These are phyloP conservation scores for Aptenodytes patagonicus DNA, from an alignment of 2,113 vertebrate genomes.

Conservation along the genomic window DNA sequence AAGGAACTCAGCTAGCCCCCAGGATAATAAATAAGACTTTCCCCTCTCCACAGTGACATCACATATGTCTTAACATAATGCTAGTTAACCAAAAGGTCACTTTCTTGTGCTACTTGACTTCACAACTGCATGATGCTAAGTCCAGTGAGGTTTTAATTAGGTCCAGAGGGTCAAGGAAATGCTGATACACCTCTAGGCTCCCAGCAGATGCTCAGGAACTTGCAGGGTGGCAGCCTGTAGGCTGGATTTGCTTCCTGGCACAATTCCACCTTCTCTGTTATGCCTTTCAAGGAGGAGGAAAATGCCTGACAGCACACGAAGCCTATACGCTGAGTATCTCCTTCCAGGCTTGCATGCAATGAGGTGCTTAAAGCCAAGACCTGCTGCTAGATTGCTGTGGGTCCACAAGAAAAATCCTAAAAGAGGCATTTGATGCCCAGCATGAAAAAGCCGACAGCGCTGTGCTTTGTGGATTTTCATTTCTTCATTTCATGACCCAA, in stretches of 20 bases:
- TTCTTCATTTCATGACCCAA: slow-evolving; percentile 21
- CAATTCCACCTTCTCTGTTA: not conserved
- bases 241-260: not conserved
- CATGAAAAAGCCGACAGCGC: not conserved
- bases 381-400: not conserved
- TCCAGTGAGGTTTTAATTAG: not conserved
- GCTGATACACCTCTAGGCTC: not conserved
- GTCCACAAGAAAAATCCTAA: not conserved
- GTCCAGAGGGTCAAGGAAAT: not conserved
- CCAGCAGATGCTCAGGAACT: not conserved
- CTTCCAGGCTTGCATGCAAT: not conserved
- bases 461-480: not conserved
- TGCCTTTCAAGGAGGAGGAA: not conserved
- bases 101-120: not conserved
- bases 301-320: not conserved
- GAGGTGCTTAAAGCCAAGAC: not conserved
- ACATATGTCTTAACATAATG: not conserved
- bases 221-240: not conserved
- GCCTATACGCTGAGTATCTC: rapidly evolving
- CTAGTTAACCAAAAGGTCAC: not conserved
- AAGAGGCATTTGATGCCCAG: not conserved
- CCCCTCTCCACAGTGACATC: not conserved
- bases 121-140: not conserved
- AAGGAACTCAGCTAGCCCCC: not conserved
- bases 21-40: not conserved